These are phyloP conservation scores for Caenorhabditis zanzibari DNA, from an alignment of 2,888 invertebrate species.

Conservation along the genomic window DNA sequence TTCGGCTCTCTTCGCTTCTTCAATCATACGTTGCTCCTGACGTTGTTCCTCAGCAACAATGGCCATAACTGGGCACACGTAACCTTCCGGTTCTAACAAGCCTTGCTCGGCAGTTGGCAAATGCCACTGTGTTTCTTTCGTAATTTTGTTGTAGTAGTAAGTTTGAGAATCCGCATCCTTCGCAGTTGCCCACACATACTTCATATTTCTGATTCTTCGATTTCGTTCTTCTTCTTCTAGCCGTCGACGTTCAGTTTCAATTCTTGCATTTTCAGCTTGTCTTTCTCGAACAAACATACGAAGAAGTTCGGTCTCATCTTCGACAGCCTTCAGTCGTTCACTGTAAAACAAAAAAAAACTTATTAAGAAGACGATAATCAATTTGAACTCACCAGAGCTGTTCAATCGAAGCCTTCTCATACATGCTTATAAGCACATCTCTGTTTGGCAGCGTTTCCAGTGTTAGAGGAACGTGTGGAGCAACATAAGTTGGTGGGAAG, in stretches of 20 bases:
- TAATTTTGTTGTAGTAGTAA: constrained; percentile 89
- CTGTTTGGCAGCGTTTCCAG: constrained; percentile 35
- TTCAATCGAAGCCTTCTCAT: constrained; percentile 29
- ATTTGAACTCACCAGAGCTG: constrained; percentile 34
- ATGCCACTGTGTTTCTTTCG: constrained; percentile 66
- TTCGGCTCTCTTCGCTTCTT: neutral
- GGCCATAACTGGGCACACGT: constrained; percentile 53
- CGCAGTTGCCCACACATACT: constrained; percentile 93
- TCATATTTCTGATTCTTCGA: constrained; percentile 83
- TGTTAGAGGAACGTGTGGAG: neutral
- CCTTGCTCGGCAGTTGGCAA: constrained; percentile 59
- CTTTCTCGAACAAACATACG: neutral
- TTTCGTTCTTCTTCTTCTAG: constrained; percentile 31
- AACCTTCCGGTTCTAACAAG: constrained; percentile 45
- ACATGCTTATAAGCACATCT: constrained; percentile 14
- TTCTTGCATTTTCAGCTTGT: neutral
- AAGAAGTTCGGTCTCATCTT: constrained; percentile 8
- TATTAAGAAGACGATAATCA: too few relatives aligned
- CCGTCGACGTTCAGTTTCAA: constrained; percentile 6
- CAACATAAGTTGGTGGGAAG: neutral
- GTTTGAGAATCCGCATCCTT: constrained; percentile 90
- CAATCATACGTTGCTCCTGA: neutral
- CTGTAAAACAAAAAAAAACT: constrained; percentile 3
- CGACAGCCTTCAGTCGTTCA: neutral
- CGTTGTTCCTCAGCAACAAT: neutral